Percentiles rank a stretch among this genome's conserved stretches.
Evolutionary conservation across 2,797 vertebrate species (phyloP).

Genomic region (Paguma larvata): DNA sequence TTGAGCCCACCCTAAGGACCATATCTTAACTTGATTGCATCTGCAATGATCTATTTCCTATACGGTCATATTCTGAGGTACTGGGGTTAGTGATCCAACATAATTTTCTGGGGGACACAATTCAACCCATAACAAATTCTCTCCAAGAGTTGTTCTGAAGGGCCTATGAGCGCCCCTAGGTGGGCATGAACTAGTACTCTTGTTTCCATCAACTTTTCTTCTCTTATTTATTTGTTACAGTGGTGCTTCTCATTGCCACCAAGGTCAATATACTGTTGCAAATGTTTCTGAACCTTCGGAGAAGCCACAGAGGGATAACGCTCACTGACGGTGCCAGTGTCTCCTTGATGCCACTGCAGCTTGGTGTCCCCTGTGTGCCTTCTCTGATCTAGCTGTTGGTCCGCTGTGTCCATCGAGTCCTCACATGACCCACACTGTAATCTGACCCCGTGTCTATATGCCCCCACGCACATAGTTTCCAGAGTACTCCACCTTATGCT

Average conservation of each 20-base stretch:
- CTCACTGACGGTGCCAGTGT: not conserved
- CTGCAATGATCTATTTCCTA: slow-evolving; percentile 18
- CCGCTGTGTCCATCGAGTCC: not conserved
- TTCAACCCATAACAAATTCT: not conserved
- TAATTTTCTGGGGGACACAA: not conserved
- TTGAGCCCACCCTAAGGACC: not conserved
- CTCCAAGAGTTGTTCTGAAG: not conserved
- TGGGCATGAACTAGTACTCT: not conserved
- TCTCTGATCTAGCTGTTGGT: not conserved
- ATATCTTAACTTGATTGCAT: not conserved
- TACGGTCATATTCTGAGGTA: not conserved
- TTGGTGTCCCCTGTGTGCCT: not conserved
- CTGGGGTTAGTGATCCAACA: not conserved
- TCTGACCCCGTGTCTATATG: not conserved
- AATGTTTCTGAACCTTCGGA: not conserved
- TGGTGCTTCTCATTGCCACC: not conserved
- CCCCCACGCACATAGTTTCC: not conserved
- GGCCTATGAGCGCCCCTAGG: not conserved
- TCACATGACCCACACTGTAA: not conserved
- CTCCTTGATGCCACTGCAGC: not conserved
- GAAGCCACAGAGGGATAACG: not conserved
- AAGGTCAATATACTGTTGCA: not conserved
- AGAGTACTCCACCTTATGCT: not conserved
- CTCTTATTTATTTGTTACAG: not conserved
- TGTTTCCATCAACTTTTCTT: not conserved